Evolutionary conservation across 2,797 vertebrate species (phyloP).

Genomic region (Pygocentrus nattereri): DNA sequence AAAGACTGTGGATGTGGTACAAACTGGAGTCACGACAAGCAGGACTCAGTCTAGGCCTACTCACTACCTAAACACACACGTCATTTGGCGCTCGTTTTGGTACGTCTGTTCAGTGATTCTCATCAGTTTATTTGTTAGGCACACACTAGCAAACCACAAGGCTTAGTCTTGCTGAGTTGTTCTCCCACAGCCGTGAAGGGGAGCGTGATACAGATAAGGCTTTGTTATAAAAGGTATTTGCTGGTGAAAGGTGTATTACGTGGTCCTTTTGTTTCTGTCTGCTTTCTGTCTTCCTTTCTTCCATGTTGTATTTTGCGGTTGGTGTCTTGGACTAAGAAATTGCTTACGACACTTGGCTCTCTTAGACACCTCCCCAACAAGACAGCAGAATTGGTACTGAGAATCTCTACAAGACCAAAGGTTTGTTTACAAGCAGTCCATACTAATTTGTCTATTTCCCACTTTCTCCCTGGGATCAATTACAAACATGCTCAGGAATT

Average conservation of each 20-base stretch:
- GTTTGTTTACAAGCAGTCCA: neutral
- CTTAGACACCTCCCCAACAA: constrained; percentile 14
- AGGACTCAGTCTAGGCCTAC: constrained; percentile 25
- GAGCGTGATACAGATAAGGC: neutral
- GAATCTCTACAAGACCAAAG: constrained; percentile 17
- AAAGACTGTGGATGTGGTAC: constrained; percentile 70
- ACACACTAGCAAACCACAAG: constrained; percentile 14
- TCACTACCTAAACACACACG: constrained; percentile 37
- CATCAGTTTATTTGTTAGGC: constrained; percentile 10
- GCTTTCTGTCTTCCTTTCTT: neutral
- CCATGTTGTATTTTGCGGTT: neutral
- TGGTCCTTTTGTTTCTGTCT: neutral
- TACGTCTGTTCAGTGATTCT: constrained; percentile 17
- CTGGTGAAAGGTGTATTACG: neutral
- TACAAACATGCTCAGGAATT: constrained; percentile 60
- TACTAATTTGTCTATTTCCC: constrained; percentile 47
- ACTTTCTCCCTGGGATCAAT: constrained; percentile 40
- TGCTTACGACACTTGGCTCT: neutral
- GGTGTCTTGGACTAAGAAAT: constrained; percentile 6
- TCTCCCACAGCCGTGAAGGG: neutral
- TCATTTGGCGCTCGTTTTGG: constrained; percentile 12
- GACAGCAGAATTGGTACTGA: constrained; percentile 1
- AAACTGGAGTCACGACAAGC: constrained; percentile 65
- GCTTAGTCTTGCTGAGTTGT: neutral
- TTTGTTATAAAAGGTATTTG: neutral